These are phyloP conservation scores for Rana temporaria DNA, from an alignment of 2,113 vertebrate species.

Conservation along the genomic window DNA sequence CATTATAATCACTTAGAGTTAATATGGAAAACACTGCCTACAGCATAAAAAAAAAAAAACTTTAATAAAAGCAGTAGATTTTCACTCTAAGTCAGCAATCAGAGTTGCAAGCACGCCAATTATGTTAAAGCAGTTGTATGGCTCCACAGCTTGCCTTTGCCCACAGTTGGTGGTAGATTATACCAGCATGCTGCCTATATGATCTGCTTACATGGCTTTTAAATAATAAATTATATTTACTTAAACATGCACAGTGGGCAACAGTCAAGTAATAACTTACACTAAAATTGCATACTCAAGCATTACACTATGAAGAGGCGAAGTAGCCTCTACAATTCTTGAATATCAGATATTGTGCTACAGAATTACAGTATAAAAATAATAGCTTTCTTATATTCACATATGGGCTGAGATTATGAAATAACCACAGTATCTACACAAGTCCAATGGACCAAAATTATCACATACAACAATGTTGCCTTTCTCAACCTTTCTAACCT, in stretches of 20 bases:
- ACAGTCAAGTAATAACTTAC: conserved; percentile 20
- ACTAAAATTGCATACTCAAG: conserved; percentile 9
- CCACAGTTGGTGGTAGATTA: conserved; percentile 50
- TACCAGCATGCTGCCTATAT: conserved; percentile 36
- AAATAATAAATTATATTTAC: conserved; percentile 53
- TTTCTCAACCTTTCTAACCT: too few relatives aligned
- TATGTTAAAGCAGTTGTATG: conserved; percentile 14
- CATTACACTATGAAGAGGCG: background rate
- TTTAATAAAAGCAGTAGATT: background rate
- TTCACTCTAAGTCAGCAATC: background rate
- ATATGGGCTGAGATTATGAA: too few relatives aligned
- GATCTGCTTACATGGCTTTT: conserved; percentile 43
- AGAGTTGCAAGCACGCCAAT: background rate
- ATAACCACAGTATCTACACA: too few relatives aligned
- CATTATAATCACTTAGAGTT: too few relatives aligned
- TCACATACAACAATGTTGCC: too few relatives aligned
- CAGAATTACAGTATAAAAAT: too few relatives aligned
- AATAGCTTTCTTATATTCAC: too few relatives aligned
- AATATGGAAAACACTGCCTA: too few relatives aligned
- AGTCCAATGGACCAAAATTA: too few relatives aligned
- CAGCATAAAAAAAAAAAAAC: too few relatives aligned
- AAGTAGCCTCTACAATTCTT: too few relatives aligned
- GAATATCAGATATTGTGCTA: too few relatives aligned
- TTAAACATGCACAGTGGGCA: conserved; percentile 34
- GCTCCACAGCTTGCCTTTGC: background rate